phyloP scores from a whole-genome alignment of 2,888 invertebrate genomes.

The Oxyteleia sp. region DNA sequence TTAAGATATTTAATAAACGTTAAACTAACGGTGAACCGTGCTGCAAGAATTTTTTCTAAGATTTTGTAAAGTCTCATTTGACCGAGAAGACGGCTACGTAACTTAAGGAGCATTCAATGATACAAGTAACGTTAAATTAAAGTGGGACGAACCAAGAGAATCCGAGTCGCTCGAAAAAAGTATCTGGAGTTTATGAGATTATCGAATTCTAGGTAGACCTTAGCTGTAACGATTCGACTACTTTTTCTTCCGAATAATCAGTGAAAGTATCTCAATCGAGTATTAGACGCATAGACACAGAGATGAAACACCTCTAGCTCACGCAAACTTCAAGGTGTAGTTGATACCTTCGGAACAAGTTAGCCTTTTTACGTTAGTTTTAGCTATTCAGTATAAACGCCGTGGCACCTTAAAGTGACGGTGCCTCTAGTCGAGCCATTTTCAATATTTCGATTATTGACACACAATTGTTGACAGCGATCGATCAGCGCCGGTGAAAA shows the following conservation, averaged over 20 bases:
- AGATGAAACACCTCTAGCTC: constrained; percentile 64
- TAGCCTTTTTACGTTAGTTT: constrained; percentile 73
- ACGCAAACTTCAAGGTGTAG: constrained; percentile 68
- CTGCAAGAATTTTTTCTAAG: constrained; percentile 64
- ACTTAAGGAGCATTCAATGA: constrained; percentile 46
- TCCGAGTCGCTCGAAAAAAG: constrained; percentile 58
- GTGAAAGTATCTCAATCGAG: constrained; percentile 76
- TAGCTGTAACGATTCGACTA: constrained; percentile 71
- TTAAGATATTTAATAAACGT: constrained; percentile 68
- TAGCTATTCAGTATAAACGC: constrained; percentile 46
- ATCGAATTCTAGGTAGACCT: constrained; percentile 70
- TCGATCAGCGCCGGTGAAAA: not conserved
- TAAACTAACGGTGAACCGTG: constrained; percentile 45
- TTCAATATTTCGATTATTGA: constrained; percentile 44
- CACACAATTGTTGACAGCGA: constrained; percentile 33
- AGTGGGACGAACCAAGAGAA: constrained; percentile 21
- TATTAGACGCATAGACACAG: constrained; percentile 64
- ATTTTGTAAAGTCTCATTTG: constrained; percentile 71
- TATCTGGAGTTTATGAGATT: constrained; percentile 66
- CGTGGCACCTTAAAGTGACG: constrained; percentile 3
- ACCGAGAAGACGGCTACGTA: constrained; percentile 54
- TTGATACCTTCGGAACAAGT: constrained; percentile 57
- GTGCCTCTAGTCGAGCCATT: constrained; percentile 49
- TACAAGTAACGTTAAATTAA: constrained; percentile 31
- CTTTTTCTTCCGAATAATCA: constrained; percentile 74